Base-by-base conservation (phyloP, 2,888 invertebrate genomes). In the Drosophila tanythrix region DNA sequence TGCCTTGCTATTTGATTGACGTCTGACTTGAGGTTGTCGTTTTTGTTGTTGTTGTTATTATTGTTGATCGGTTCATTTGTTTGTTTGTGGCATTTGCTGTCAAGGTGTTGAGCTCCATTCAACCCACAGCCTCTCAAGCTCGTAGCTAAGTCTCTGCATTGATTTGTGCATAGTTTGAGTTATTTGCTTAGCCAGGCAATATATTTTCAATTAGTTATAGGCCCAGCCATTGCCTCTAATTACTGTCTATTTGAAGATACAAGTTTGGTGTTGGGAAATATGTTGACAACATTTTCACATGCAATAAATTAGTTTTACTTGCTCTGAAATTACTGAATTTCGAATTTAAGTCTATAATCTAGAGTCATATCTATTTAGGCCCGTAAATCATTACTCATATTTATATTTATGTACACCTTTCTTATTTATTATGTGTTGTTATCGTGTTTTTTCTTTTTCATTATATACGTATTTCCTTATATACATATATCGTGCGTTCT, bases 1-100 rank as follows among this genome's bases (percentile, higher is more conserved):
- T 79, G 68, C 76, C 71, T 75, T 67, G 66, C 79, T 69, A 83
- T 88, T 85, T 85, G 84, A 85, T 85, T 88, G 84, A 85, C 84
- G 87, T 76, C 69, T 79, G 79, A 83, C 85, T 70, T 72, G 80
- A 76, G 53, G 67, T 68, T 69, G 63, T 56, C 43, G 55, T 46
- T 57, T 15, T 46, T 43, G 55, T 40, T 48, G 59, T 52, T 43
- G 21, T n/a, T 63, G 57, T 68, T 83, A 68, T 67, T 79, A 71
- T 66, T 74, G 63, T 61, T 76, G 48, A 57, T 73, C 61, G 76
- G 72, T 86, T 83, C 78, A 76, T 86, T 88, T 88, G 81, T 81
- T 88, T 81, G 83, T 86, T 83, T 88, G 87, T 71, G 87, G 75
- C 81, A 74, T 78, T 81, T 66, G 81, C 81, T 68, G 83, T 83